Conservation (phyloP, 2,888 invertebrate genomes). For the Stegana nigrithorax region DNA sequence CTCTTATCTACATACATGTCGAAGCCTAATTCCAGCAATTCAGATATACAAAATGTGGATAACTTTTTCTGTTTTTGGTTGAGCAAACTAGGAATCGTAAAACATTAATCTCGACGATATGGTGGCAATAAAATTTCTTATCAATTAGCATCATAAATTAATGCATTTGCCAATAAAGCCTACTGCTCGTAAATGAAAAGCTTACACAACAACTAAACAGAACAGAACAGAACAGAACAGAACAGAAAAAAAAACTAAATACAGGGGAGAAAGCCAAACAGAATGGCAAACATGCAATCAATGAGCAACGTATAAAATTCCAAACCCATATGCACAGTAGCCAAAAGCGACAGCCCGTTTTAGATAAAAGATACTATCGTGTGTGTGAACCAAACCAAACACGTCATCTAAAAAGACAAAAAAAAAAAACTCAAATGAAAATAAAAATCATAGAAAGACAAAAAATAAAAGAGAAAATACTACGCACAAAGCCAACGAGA, state of each 20-base stretch:
- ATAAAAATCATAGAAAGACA: too few species aligned
- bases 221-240: background rate
- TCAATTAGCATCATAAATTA: slow-evolving; percentile 25
- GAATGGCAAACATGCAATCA: slow-evolving; percentile 10
- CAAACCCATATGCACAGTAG: background rate
- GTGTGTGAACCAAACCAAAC: background rate
- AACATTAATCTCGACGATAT: slow-evolving; percentile 9
- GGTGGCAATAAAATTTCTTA: slow-evolving; percentile 10
- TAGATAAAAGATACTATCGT: background rate
- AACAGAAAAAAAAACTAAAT: background rate
- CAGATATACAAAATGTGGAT: too few species aligned
- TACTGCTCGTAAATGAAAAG: background rate
- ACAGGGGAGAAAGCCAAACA: background rate
- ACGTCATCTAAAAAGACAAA: too few species aligned
- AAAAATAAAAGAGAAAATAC: too few species aligned
- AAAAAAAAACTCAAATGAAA: slow-evolving; percentile 8
- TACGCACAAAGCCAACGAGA: too few species aligned
- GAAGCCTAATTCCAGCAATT: too few species aligned
- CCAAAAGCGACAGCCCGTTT: background rate
- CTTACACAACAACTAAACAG: background rate
- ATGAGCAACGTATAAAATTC: background rate
- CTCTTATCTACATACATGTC: too few species aligned
- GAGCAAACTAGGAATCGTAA: slow-evolving; percentile 12
- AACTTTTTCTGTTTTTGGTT: too few species aligned
- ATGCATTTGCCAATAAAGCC: slow-evolving; percentile 5